A percentile compares a stretch with the other conserved stretches of the same genome.
Conservation (phyloP, 1,140 invertebrate species). For the Oscheius sp. region DNA sequence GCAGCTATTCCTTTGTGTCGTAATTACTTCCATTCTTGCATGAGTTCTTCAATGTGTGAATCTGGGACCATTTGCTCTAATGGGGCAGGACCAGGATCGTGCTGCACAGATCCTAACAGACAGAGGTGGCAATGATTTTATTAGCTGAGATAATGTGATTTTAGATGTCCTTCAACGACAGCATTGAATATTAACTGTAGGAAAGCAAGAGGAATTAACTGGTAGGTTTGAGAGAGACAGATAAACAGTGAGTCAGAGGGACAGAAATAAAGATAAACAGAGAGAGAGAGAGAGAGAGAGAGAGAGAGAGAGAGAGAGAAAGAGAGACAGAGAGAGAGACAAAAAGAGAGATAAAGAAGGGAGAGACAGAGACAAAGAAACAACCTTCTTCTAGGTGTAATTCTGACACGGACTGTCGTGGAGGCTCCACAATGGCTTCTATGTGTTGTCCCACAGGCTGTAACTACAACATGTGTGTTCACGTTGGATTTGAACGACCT, state of each 20-base stretch:
- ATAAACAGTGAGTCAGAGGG: no score
- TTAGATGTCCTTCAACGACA: conserved; percentile 17
- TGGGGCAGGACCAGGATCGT: conserved; percentile 16
- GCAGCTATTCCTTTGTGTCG: conserved; percentile 9
- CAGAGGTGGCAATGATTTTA: not conserved
- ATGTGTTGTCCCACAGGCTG: conserved; percentile 31
- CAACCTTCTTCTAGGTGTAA: conserved; percentile 19
- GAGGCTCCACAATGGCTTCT: conserved; percentile 18
- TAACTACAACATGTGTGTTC: conserved; percentile 33
- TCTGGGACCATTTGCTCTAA: conserved; percentile 27
- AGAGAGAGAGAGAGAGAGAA: no score
- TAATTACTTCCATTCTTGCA: conserved; percentile 30
- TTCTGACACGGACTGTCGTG: conserved; percentile 22
- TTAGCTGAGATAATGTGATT: not conserved
- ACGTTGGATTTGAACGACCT: conserved; percentile 13
- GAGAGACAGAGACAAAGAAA: not conserved
- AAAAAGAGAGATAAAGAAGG: no score
- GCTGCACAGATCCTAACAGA: conserved; percentile 12
- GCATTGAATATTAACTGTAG: conserved; percentile 30
- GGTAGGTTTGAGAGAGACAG: conserved; percentile 10
- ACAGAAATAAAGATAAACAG: no score
- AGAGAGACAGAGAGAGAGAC: no score
- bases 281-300: no score
- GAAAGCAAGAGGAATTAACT: conserved; percentile 21
- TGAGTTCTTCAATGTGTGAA: conserved; percentile 18